Evolutionary conservation across 2,113 vertebrate genomes (phyloP).

Genomic region (Macheiramphus alcinus): DNA sequence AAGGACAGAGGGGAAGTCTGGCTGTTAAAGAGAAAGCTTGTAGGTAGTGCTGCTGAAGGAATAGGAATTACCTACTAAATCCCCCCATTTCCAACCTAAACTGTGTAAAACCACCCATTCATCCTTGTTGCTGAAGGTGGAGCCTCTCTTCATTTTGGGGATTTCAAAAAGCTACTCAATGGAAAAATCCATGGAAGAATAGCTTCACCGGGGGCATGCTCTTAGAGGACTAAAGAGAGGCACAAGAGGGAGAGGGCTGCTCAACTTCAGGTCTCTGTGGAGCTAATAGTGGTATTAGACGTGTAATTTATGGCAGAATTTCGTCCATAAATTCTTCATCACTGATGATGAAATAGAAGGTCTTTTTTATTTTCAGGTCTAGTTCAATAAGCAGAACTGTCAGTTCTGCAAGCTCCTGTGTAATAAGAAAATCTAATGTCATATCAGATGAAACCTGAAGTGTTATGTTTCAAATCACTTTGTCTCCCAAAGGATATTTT

Average conservation of each 20-base stretch:
- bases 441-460: neutral
- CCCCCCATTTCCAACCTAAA: neutral
- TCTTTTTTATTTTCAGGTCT: neutral
- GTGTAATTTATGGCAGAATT: neutral
- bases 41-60: neutral
- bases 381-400: constrained; percentile 1
- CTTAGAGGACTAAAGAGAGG: neutral
- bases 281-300: neutral
- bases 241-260: neutral
- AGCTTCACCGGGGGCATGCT: neutral
- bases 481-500: neutral
- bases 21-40: neutral
- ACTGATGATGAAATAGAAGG: neutral
- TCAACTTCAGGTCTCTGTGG: neutral
- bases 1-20: neutral
- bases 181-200: neutral
- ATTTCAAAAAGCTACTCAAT: neutral
- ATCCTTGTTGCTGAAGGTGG: neutral
- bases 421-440: neutral
- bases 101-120: neutral
- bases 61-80: neutral
- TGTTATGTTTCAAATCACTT: neutral
- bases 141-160: neutral
- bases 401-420: neutral
- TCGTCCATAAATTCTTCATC: neutral